Evolutionary conservation across 1,140 invertebrate species (phyloP).

Genomic region (Aradophagus sp.): DNA sequence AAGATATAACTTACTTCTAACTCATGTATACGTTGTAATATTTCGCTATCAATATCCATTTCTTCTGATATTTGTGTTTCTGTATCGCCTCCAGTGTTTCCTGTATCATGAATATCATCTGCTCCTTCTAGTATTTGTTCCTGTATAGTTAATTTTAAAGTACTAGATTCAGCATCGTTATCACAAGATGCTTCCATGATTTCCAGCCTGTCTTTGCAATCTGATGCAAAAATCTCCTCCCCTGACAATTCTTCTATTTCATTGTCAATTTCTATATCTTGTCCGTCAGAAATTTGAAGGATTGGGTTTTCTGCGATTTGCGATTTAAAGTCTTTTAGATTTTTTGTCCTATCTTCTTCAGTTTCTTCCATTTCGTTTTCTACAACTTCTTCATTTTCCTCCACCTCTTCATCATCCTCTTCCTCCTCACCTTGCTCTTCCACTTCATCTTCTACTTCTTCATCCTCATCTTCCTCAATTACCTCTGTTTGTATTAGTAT

Average conservation of each 20-base stretch:
- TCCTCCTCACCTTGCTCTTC: conserved; percentile 31
- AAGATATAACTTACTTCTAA: conserved; percentile 61
- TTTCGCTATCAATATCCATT: conserved; percentile 73
- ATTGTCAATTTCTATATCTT: conserved; percentile 61
- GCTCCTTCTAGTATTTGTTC: conserved; percentile 27
- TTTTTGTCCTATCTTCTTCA: conserved; percentile 42
- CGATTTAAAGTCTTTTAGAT: conserved; percentile 52
- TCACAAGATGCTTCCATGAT: conserved; percentile 35
- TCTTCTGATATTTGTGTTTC: conserved; percentile 69
- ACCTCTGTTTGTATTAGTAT: conserved; percentile 27
- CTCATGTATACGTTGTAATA: conserved; percentile 71
- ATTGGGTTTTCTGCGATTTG: conserved; percentile 61
- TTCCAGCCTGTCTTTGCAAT: conserved; percentile 51
- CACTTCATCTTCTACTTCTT: conserved; percentile 9
- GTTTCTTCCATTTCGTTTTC: conserved; percentile 27
- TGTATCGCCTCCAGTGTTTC: conserved; percentile 58
- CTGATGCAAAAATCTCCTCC: conserved; percentile 64
- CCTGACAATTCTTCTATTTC: conserved; percentile 60
- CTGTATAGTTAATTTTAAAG: conserved; percentile 34
- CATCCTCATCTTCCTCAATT: conserved; percentile 15
- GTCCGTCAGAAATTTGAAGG: conserved; percentile 60
- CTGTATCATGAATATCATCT: conserved; percentile 25
- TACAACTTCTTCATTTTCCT: conserved; percentile 6
- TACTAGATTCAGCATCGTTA: conserved; percentile 17
- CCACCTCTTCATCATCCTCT: conserved; percentile 15